These are phyloP conservation scores for Bombus consobrinus DNA, from an alignment of 1,140 invertebrate species.

Conservation along the genomic window DNA sequence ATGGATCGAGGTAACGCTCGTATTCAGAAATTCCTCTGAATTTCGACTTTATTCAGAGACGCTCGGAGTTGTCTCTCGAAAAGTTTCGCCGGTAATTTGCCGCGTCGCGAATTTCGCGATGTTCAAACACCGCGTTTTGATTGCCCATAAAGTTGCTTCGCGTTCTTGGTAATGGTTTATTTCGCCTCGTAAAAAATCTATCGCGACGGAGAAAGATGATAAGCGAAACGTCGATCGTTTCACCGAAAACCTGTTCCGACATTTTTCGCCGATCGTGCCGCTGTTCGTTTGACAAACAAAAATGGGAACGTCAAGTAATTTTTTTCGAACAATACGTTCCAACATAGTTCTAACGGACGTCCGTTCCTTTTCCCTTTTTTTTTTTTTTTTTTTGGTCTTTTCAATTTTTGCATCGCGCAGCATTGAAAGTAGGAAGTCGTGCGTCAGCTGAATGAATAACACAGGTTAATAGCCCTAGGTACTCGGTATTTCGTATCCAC, in stretches of 20 bases:
- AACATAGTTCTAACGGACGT: background rate
- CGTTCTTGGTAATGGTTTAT: background rate
- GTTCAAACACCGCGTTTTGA: constrained; percentile 48
- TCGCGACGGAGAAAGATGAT: background rate
- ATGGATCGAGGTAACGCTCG: background rate
- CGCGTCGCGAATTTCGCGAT: constrained; percentile 18
- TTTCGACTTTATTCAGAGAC: background rate
- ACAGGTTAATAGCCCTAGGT: background rate
- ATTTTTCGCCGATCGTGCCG: too few species aligned
- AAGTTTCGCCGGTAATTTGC: constrained; percentile 36
- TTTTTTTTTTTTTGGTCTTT: background rate
- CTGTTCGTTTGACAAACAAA: constrained; percentile 15
- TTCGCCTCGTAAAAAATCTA: constrained; percentile 40
- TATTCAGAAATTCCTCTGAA: background rate
- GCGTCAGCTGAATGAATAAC: constrained; percentile 14
- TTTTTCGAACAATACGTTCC: background rate
- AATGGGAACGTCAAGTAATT: constrained; percentile 11
- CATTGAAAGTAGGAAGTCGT: background rate
- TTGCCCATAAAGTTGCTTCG: constrained; percentile 44
- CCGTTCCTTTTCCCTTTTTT: background rate
- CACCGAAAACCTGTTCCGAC: background rate
- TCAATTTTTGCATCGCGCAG: background rate
- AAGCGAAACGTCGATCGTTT: background rate
- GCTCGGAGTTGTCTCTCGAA: background rate
- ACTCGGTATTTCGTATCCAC: background rate